Percentiles rank a stretch among this genome's conserved stretches.
Conservation (phyloP, 2,888 invertebrate genomes). For the Drosophila tripunctata region DNA sequence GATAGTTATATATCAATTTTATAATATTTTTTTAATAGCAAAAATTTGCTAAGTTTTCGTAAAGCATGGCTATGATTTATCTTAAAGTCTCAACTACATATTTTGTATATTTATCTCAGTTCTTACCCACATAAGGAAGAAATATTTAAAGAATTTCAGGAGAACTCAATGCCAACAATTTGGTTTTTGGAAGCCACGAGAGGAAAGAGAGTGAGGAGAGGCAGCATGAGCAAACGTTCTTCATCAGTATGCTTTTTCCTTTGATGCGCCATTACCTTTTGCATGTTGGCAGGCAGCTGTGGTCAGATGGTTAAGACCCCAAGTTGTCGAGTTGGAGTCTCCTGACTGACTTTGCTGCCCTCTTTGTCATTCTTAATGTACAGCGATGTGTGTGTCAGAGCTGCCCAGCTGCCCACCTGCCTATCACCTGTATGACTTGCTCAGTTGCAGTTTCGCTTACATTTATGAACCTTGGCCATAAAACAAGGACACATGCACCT, state of each 20-base stretch:
- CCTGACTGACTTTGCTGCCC: constrained; percentile 45
- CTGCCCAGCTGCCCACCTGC: not conserved
- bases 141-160: not conserved
- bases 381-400: not conserved
- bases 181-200: not conserved
- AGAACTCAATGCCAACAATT: not conserved
- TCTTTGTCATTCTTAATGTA: constrained; percentile 11
- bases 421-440: constrained; percentile 9
- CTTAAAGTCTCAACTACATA: too few relatives aligned
- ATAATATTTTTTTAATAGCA: too few relatives aligned
- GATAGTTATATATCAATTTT: too few relatives aligned
- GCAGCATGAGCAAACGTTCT: not conserved
- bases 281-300: constrained; percentile 18
- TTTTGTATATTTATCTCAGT: not conserved
- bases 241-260: not conserved
- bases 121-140: not conserved
- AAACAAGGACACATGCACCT: constrained; percentile 54
- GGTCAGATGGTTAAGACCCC: constrained; percentile 28
- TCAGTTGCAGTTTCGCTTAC: constrained; percentile 26
- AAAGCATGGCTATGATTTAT: too few relatives aligned
- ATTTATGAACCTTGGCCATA: constrained; percentile 45
- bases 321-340: not conserved
- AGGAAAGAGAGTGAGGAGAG: not conserved
- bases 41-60: too few relatives aligned
- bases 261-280: constrained; percentile 26